These are phyloP conservation scores for Anticlea derivata DNA, from an alignment of 2,888 invertebrate genomes.

Conservation along the genomic window DNA sequence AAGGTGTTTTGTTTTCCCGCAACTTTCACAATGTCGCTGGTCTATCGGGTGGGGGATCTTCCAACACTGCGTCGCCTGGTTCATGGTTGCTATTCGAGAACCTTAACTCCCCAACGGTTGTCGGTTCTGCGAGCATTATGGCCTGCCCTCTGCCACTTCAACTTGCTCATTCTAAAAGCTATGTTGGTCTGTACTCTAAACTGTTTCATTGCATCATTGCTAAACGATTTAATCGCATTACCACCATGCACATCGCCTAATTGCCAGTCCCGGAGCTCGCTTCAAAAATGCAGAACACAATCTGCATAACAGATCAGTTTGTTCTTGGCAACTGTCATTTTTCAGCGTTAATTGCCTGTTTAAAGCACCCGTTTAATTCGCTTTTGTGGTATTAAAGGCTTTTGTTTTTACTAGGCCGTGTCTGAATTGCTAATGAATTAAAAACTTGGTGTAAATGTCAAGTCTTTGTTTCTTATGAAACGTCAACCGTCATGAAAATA, in stretches of 20 bases:
- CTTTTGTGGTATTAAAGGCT: conserved; percentile 27
- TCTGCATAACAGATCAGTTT: conserved; percentile 54
- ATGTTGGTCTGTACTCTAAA: too few relatives aligned
- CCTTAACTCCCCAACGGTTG: too few relatives aligned
- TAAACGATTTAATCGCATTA: conserved; percentile 9
- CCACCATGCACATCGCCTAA: conserved; percentile 9
- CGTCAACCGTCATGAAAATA: not conserved
- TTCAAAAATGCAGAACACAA: conserved; percentile 56
- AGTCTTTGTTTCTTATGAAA: not conserved
- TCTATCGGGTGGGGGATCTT: too few relatives aligned
- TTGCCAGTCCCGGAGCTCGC: conserved; percentile 25
- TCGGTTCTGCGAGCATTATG: too few relatives aligned
- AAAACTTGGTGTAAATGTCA: conserved; percentile 24
- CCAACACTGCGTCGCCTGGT: too few relatives aligned
- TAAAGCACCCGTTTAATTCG: conserved; percentile 32
- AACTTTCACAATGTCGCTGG: too few relatives aligned
- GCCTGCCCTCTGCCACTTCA: too few relatives aligned
- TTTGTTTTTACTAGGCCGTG: conserved; percentile 24
- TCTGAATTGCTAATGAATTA: conserved; percentile 24
- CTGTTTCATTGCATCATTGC: not conserved
- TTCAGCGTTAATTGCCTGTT: conserved; percentile 46
- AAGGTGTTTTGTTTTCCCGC: too few relatives aligned
- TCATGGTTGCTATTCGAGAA: too few relatives aligned
- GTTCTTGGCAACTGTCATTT: conserved; percentile 46
- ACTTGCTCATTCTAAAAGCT: too few relatives aligned